These are phyloP conservation scores for Lithobates pipiens DNA, from an alignment of 2,797 vertebrate species.

Conservation along the genomic window DNA sequence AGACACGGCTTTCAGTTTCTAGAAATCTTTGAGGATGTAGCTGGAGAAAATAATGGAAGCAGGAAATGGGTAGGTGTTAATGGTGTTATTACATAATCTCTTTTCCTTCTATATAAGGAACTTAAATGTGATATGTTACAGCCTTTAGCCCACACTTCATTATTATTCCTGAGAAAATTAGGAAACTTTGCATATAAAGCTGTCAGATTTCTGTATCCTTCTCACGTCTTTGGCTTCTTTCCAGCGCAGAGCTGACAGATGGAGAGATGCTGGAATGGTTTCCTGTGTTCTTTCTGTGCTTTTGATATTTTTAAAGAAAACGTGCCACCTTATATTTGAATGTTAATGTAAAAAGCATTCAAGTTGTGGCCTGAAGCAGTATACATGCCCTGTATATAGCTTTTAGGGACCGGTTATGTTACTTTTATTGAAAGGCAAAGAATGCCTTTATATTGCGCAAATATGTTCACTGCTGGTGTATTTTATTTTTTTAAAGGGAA, in stretches of 20 bases:
- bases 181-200: neutral
- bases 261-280: conserved; percentile 4
- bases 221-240: neutral
- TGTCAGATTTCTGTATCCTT: neutral
- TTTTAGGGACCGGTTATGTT: neutral
- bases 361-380: neutral
- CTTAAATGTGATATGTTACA: neutral
- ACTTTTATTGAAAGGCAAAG: neutral
- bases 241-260: conserved; percentile 11
- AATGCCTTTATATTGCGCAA: neutral
- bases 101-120: neutral
- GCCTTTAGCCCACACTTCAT: neutral
- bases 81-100: too few species aligned
- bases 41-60: neutral
- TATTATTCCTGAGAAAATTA: neutral
- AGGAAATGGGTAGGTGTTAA: neutral
- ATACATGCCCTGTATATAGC: neutral
- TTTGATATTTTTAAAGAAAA: neutral
- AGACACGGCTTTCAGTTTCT: too few species aligned
- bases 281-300: conserved; percentile 2
- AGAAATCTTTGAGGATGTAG: neutral
- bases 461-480: neutral
- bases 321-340: neutral
- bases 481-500: too few species aligned
- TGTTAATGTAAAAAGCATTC: neutral